Base-by-base conservation (phyloP, 2,888 invertebrate genomes). In the Oscheius sp. region DNA sequence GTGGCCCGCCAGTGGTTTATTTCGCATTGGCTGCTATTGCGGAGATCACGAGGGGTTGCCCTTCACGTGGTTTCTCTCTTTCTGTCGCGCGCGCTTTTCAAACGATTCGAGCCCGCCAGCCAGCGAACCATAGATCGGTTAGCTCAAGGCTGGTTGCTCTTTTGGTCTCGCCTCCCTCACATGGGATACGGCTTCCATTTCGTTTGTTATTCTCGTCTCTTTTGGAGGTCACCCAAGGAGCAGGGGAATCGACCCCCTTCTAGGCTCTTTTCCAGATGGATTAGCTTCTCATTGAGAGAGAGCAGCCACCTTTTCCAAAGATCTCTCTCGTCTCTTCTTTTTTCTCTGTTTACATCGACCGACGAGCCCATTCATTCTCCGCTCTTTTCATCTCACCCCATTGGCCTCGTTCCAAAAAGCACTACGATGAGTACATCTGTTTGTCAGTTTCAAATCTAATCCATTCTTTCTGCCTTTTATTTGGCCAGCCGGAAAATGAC, bases 11-110 rank as follows among this genome's bases (percentile, higher is more conserved):
- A n/a, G 16, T 16, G 49, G n/a, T 49, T 18, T 49, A 16, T 49
- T n/a, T 58, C 7, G 21, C n/a, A n/a, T 61, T 45, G 61, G 35
- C 43, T 18, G 18, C 43, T 61, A 61, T 61, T 61, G n/a, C 61
- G 61, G 25, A 61, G 61, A 61, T 61, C 61, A 43, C 61, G 21
- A n/a, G 61, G 41, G 61, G 7, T 25, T 61, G 61, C 61, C 61
- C 61, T 61, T 61, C 61, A 61, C 61, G 61, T 61, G 35, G 61
- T 41, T n/a, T n/a, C n/a, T n/a, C 41, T 41, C n/a, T 35, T 59
- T 61, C 43, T 5, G 61, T 58, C 58, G 35, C 58, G 49, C 49
- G 49, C 58, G 29, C 58, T 29, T 29, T 58, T 25, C 35, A 35
- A 35, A 35, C 35, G 35, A 35, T 58, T n/a, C 29, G 58, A 29